phyloP scores from a whole-genome alignment of 2,888 invertebrate genomes.

The Drosophila longiperda region DNA sequence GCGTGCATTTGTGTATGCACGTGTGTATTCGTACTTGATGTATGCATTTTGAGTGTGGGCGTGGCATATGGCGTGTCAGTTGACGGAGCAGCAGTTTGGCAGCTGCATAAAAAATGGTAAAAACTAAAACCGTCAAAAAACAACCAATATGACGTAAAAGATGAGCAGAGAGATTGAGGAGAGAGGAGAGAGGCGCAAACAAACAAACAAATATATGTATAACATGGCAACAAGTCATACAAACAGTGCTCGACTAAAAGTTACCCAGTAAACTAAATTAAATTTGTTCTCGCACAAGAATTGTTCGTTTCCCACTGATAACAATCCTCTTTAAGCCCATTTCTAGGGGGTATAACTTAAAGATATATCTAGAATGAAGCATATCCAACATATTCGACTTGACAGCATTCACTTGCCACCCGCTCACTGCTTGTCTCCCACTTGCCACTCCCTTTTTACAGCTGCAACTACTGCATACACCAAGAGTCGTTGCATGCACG shows the following conservation, averaged over 20 bases:
- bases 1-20: conserved; percentile 12
- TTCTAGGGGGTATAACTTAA: neutral
- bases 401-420: conserved; percentile 36
- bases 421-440: neutral
- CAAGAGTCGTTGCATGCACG: conserved; percentile 7
- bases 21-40: conserved; percentile 4
- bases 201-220: conserved; percentile 1
- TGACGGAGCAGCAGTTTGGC: conserved; percentile 46
- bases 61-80: conserved; percentile 48
- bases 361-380: conserved; percentile 12
- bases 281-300: neutral
- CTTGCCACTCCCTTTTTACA: neutral
- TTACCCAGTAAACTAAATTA: neutral
- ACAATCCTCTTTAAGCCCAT: neutral
- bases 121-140: conserved; percentile 43
- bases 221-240: conserved; percentile 18
- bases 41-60: conserved; percentile 49
- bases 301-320: neutral
- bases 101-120: conserved; percentile 35
- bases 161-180: neutral
- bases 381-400: conserved; percentile 5
- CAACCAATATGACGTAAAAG: conserved; percentile 20
- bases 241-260: neutral
- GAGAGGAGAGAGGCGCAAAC: neutral
- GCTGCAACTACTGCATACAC: neutral